These are phyloP conservation scores for Aulostomus chinensis DNA, from an alignment of 2,797 vertebrate genomes.

Conservation along the genomic window DNA sequence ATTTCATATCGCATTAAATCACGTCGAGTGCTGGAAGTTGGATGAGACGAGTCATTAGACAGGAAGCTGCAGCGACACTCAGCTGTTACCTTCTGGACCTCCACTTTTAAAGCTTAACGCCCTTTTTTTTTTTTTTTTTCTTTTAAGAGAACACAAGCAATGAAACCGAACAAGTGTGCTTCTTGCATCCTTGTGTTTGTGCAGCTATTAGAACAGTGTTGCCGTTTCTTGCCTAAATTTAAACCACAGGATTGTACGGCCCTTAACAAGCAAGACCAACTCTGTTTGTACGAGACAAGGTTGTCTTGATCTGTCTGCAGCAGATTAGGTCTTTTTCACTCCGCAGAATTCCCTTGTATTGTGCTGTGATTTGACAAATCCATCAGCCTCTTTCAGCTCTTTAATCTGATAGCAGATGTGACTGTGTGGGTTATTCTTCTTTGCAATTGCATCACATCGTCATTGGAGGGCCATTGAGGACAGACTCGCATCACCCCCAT, in stretches of 20 bases:
- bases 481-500: not conserved
- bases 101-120: too few species aligned
- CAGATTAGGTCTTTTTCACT: slow-evolving; percentile 19
- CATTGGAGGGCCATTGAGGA: slow-evolving; percentile 44
- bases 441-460: slow-evolving; percentile 26
- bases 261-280: slow-evolving; percentile 4
- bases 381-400: slow-evolving; percentile 13
- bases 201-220: not conserved
- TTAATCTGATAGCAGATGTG: slow-evolving; percentile 40
- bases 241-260: not conserved
- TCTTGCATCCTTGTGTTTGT: not conserved
- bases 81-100: too few species aligned
- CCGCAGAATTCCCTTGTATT: slow-evolving; percentile 11
- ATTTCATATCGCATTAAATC: too few species aligned
- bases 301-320: slow-evolving; percentile 19
- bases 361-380: slow-evolving; percentile 31
- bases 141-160: too few species aligned
- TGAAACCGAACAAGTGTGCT: too few species aligned
- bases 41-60: too few species aligned
- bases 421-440: slow-evolving; percentile 33
- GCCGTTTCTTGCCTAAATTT: slow-evolving; percentile 1
- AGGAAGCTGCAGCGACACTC: too few species aligned
- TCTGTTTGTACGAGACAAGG: not conserved
- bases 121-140: too few species aligned
- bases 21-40: too few species aligned